Conservation (phyloP, 1,140 invertebrate species). For the Drosophila obscura region DNA sequence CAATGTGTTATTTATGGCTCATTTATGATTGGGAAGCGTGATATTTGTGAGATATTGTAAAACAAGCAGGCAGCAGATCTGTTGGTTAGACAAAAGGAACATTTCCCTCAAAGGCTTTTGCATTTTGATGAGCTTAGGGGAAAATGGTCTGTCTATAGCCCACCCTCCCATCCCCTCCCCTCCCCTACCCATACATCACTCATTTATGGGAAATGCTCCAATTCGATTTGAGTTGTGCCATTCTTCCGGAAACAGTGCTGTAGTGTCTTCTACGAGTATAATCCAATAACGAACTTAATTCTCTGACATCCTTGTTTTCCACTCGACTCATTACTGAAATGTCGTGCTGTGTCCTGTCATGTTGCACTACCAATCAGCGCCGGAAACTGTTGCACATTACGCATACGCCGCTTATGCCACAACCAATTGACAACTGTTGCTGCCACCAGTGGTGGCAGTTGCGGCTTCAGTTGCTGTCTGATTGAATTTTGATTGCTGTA, state of each 20-base stretch:
- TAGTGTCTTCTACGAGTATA: slow-evolving; percentile 4
- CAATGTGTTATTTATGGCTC: slow-evolving; percentile 82
- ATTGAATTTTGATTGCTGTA: slow-evolving; percentile 76
- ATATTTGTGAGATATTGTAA: slow-evolving; percentile 73
- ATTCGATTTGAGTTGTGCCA: slow-evolving; percentile 21
- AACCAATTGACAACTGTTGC: slow-evolving; percentile 75
- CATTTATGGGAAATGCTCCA: slow-evolving; percentile 26
- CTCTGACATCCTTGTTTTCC: slow-evolving; percentile 22
- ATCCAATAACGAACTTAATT: slow-evolving; percentile 18
- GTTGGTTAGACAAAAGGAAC: slow-evolving; percentile 15
- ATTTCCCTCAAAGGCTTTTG: slow-evolving; percentile 23
- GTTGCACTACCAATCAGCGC: slow-evolving; percentile 17
- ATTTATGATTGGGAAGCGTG: slow-evolving; percentile 79
- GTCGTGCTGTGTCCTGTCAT: slow-evolving; percentile 22
- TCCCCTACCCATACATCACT: no score
- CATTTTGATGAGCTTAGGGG: slow-evolving; percentile 42
- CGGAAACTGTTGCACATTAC: slow-evolving; percentile 40
- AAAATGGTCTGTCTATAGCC: neutral
- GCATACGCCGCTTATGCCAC: slow-evolving; percentile 52
- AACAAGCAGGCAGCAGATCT: slow-evolving; percentile 40
- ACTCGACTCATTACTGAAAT: slow-evolving; percentile 37
- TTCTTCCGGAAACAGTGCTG: slow-evolving; percentile 1
- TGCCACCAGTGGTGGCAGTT: slow-evolving; percentile 6
- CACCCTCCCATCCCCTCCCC: neutral
- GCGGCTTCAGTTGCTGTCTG: slow-evolving; percentile 50